Conservation (phyloP, 1,140 invertebrate genomes). For the Ceratina japonica region DNA sequence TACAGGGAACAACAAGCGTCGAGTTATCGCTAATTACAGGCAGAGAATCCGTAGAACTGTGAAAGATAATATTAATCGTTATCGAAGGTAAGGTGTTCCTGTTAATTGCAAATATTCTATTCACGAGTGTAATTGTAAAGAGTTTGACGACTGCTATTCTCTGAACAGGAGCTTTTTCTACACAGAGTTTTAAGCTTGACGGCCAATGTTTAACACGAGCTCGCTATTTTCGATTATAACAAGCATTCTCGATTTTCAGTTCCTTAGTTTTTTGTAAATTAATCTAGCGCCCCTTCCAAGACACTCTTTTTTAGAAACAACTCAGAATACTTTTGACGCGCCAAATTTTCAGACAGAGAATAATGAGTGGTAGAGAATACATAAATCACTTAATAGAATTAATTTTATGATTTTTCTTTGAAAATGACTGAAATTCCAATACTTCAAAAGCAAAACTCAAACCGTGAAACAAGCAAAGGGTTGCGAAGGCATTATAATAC, state of each 20-base stretch:
- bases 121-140: neutral
- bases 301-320: no score
- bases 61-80: conserved; percentile 21
- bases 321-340: no score
- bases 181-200: neutral
- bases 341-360: no score
- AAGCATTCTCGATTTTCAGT: neutral
- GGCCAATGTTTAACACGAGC: neutral
- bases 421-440: no score
- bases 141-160: neutral
- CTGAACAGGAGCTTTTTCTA: neutral
- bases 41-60: neutral
- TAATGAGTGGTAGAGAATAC: no score
- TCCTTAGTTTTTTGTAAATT: no score
- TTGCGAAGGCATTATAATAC: no score
- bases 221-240: neutral
- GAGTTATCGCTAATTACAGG: neutral
- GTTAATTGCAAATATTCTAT: conserved; percentile 15
- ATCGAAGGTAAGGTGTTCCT: neutral
- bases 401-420: no score
- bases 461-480: no score
- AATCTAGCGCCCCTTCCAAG: no score
- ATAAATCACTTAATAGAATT: no score
- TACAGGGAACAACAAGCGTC: neutral
- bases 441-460: no score